Evolutionary conservation across 2,888 invertebrate species (phyloP).

Genomic region (Drosophila mimica): DNA sequence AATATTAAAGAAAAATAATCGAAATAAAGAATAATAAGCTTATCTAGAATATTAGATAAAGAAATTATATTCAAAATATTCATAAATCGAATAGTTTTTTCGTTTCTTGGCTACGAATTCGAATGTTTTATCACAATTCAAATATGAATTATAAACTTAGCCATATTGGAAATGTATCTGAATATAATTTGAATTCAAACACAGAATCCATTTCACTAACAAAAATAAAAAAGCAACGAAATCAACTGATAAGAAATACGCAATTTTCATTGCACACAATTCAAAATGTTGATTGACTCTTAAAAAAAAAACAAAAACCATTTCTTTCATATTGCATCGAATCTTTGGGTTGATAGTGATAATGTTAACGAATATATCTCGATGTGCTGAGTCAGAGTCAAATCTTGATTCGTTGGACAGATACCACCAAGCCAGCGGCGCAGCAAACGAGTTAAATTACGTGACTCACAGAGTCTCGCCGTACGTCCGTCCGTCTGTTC

Average conservation of each 20-base stretch:
- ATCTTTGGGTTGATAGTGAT: conserved; percentile 3
- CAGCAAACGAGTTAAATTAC: conserved; percentile 30
- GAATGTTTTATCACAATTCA: too few relatives aligned
- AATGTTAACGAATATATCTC: conserved; percentile 1
- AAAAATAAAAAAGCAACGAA: not conserved
- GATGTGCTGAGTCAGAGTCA: conserved; percentile 30
- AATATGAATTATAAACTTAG: not conserved
- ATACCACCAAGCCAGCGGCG: conserved; percentile 6
- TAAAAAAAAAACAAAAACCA: not conserved
- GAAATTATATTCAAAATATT: not conserved
- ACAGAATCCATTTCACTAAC: not conserved
- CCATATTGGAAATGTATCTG: too few relatives aligned
- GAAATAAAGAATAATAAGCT: not conserved
- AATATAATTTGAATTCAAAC: too few relatives aligned
- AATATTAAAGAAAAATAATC: not conserved
- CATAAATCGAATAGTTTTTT: not conserved
- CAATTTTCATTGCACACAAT: not conserved
- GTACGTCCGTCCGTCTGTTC: not conserved
- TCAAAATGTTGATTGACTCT: conserved; percentile 1
- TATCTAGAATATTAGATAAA: not conserved
- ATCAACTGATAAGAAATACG: not conserved
- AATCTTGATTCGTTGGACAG: conserved; percentile 18
- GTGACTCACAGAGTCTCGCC: conserved; percentile 34
- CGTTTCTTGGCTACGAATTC: not conserved
- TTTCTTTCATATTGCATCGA: not conserved